Conservation (phyloP, 1,140 invertebrate species). For the Melitaea cinxia region DNA sequence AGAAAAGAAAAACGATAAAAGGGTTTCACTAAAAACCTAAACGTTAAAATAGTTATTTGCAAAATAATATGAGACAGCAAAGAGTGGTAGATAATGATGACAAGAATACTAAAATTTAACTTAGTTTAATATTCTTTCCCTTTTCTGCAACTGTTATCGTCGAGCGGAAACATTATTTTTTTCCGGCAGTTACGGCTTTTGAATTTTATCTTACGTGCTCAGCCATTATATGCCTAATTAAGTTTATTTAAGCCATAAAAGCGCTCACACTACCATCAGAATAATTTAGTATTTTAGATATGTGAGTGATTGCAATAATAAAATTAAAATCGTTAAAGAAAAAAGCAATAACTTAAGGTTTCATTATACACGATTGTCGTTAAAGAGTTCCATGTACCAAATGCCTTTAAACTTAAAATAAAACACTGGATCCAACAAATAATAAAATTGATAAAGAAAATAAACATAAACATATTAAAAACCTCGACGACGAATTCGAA, state of each 20-base stretch:
- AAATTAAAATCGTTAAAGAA: background rate
- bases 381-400: too few relatives aligned
- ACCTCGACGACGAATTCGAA: background rate
- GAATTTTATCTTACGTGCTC: slow-evolving; percentile 12
- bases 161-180: slow-evolving; percentile 23
- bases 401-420: background rate
- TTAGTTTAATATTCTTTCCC: background rate
- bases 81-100: background rate
- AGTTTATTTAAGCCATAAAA: background rate
- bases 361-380: too few relatives aligned
- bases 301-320: background rate
- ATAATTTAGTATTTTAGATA: slow-evolving; percentile 2
- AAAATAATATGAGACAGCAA: background rate
- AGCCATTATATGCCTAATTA: slow-evolving; percentile 16
- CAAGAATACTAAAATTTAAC: background rate
- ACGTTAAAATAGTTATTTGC: background rate
- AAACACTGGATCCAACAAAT: background rate
- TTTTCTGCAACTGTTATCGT: slow-evolving; percentile 14
- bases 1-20: background rate
- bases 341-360: too few relatives aligned
- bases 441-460: background rate
- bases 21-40: background rate
- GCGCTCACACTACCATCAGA: background rate
- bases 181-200: slow-evolving; percentile 15
- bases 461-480: background rate